These are phyloP conservation scores for Tipula helvola DNA, from an alignment of 2,888 invertebrate species.

Conservation along the genomic window DNA sequence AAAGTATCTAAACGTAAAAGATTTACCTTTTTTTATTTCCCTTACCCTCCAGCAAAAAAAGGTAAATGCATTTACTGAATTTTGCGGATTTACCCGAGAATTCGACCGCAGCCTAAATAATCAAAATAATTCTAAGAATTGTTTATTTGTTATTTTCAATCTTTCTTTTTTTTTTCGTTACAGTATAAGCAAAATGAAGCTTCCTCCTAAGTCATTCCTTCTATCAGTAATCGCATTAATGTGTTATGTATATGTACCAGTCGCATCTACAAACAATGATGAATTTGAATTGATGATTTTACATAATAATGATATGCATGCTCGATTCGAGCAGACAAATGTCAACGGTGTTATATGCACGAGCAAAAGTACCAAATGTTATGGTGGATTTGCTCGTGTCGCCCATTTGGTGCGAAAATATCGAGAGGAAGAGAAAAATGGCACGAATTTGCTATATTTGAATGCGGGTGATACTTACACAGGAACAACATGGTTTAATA, in stretches of 20 bases:
- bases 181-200: not conserved
- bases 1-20: too few species aligned
- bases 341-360: constrained; percentile 49
- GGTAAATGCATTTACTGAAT: too few species aligned
- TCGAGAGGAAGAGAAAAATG: constrained; percentile 40
- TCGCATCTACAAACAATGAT: constrained; percentile 22
- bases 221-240: not conserved
- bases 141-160: too few species aligned
- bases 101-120: too few species aligned
- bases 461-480: constrained; percentile 90
- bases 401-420: constrained; percentile 48
- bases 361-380: constrained; percentile 51
- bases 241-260: not conserved
- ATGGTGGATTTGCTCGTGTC: constrained; percentile 77
- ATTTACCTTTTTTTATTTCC: too few species aligned
- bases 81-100: too few species aligned
- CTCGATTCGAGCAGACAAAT: constrained; percentile 70
- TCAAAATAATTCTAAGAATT: not conserved
- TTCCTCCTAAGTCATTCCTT: not conserved
- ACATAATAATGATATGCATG: constrained; percentile 89
- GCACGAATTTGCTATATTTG: constrained; percentile 58
- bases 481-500: constrained; percentile 76
- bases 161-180: not conserved
- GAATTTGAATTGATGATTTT: constrained; percentile 51
- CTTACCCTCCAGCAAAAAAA: too few species aligned